These are phyloP conservation scores for Apodemus sylvaticus DNA, from an alignment of 2,113 vertebrate species.

Conservation along the genomic window DNA sequence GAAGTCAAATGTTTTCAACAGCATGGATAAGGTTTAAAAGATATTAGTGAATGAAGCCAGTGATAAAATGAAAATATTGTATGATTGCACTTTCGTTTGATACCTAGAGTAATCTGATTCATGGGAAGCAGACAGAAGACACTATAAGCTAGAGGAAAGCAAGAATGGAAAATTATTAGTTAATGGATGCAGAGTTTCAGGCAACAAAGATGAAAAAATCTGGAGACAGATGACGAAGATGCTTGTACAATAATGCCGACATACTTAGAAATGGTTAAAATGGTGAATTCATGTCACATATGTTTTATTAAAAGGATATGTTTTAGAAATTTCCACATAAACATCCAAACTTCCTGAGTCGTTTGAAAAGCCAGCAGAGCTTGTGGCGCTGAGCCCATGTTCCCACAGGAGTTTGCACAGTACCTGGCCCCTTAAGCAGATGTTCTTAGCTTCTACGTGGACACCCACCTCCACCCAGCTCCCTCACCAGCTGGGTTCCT, in stretches of 20 bases:
- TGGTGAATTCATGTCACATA: not conserved
- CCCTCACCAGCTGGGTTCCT: not conserved
- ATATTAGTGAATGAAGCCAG: not conserved
- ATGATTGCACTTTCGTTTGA: not conserved
- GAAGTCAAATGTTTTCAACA: not conserved
- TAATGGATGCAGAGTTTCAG: not conserved
- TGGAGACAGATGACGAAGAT: not conserved
- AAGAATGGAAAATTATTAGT: not conserved
- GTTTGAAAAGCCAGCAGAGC: not conserved
- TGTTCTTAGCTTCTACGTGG: no score
- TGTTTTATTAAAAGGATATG: not conserved
- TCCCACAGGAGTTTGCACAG: not conserved
- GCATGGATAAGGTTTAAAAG: not conserved
- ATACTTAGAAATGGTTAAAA: not conserved
- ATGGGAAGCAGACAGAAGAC: not conserved
- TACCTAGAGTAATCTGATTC: not conserved
- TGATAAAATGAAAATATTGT: not conserved
- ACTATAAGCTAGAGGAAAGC: not conserved
- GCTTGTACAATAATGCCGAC: not conserved
- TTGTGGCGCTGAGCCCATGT: not conserved
- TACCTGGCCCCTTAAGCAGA: not conserved
- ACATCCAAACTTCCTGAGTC: not conserved
- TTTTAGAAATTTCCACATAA: not conserved
- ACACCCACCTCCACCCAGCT: no score
- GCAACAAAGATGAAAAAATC: not conserved